Evolutionary conservation across 1,140 invertebrate species (phyloP).

Genomic region (Ptiloglossa arizonensis): DNA sequence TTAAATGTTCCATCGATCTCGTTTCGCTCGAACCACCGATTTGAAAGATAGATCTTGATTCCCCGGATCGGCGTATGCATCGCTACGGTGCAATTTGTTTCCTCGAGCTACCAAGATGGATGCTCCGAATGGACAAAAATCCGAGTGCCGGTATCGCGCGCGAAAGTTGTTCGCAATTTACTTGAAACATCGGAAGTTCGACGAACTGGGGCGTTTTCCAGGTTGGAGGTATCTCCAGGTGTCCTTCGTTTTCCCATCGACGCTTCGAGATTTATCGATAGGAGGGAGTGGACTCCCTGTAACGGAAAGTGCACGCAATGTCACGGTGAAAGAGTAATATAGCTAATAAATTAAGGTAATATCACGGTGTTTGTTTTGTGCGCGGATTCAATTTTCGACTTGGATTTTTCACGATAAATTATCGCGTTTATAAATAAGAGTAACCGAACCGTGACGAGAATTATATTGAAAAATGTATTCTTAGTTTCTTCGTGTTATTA

Average conservation of each 20-base stretch:
- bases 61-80: not conserved
- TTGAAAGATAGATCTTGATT: not conserved
- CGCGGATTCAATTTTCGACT: too few species aligned
- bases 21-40: slow-evolving; percentile 15
- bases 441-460: too few species aligned
- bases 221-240: slow-evolving; percentile 6
- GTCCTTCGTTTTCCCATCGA: not conserved
- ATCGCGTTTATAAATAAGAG: too few species aligned
- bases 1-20: slow-evolving; percentile 22
- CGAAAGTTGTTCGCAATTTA: not conserved
- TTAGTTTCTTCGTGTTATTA: too few species aligned
- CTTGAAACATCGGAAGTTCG: not conserved
- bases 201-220: not conserved
- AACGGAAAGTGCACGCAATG: not conserved
- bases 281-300: too few species aligned
- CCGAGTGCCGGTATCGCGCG: not conserved
- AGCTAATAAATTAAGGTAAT: too few species aligned
- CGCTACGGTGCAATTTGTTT: not conserved
- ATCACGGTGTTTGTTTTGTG: too few species aligned
- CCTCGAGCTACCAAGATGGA: not conserved
- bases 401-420: too few species aligned
- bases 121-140: not conserved
- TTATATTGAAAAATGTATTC: too few species aligned
- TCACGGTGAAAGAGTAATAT: not conserved
- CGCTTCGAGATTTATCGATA: not conserved